A percentile compares a stretch with the other conserved stretches of the same genome.
Conservation (phyloP, 2,113 vertebrate species). For the Psephotus haematonotus region DNA sequence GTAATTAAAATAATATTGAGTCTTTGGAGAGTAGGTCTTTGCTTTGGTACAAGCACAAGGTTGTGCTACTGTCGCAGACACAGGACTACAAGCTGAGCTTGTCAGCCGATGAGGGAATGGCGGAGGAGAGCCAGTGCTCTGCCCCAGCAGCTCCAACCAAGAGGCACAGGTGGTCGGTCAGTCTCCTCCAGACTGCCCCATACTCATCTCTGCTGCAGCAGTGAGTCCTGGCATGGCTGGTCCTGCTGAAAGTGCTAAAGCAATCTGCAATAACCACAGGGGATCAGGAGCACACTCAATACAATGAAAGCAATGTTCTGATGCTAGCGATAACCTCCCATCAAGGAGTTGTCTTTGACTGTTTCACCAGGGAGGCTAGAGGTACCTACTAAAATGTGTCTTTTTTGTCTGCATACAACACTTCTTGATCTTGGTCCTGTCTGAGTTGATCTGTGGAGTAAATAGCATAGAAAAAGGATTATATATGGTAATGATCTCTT, state of each 20-base stretch:
- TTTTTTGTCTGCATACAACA: not conserved
- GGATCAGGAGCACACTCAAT: not conserved
- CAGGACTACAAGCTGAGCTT: not conserved
- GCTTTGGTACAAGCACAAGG: not conserved
- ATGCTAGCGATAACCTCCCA: accelerated
- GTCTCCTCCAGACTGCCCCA: accelerated
- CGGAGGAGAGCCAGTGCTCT: not conserved
- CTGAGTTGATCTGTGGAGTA: not conserved
- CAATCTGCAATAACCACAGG: not conserved
- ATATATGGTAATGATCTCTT: not conserved
- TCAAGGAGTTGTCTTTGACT: accelerated
- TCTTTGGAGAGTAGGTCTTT: not conserved
- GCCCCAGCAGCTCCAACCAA: not conserved
- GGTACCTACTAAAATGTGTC: accelerated
- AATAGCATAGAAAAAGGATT: accelerated
- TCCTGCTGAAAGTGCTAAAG: not conserved
- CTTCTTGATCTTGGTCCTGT: not conserved
- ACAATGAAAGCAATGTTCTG: accelerated
- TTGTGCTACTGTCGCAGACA: not conserved
- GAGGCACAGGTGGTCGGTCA: not conserved
- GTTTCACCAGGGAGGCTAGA: not conserved
- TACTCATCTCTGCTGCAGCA: not conserved
- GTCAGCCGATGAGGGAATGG: not conserved
- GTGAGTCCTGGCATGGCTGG: not conserved
- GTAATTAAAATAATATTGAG: not conserved